These are phyloP conservation scores for Pipa parva DNA, from an alignment of 2,113 vertebrate species.

Conservation along the genomic window DNA sequence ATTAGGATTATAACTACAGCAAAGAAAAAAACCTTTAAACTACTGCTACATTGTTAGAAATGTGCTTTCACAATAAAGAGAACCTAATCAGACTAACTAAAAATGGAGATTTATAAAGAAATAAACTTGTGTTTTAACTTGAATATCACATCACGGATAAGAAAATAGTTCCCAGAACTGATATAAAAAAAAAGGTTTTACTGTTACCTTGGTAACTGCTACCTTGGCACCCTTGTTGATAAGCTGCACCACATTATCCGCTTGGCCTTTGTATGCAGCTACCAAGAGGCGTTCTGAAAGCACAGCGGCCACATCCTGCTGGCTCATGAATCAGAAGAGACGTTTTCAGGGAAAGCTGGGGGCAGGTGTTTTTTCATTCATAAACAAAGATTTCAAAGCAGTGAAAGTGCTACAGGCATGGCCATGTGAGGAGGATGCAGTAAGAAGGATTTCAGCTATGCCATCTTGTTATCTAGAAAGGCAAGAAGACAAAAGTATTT, in stretches of 20 bases:
- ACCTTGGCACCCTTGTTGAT: conserved; percentile 98
- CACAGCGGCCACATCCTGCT: conserved; percentile 90
- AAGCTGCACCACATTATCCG: conserved; percentile 96
- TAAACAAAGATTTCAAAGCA: conserved; percentile 48
- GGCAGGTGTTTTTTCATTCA: conserved; percentile 51
- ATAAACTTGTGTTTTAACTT: background rate
- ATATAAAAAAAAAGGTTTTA: conserved; percentile 51
- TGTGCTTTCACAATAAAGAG: no score
- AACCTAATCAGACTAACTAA: no score
- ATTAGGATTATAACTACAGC: no score
- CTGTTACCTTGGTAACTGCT: conserved; percentile 93
- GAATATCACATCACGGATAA: conserved; percentile 48
- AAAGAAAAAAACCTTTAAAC: no score
- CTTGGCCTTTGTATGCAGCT: conserved; percentile 95
- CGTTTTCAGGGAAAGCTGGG: conserved; percentile 52
- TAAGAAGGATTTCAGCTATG: conserved; percentile 50
- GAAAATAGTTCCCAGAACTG: conserved; percentile 53
- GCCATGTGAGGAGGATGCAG: conserved; percentile 37
- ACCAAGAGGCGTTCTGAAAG: conserved; percentile 96
- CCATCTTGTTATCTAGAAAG: conserved; percentile 69
- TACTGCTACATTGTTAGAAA: no score
- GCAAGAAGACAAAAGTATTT: no score
- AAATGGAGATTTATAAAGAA: no score
- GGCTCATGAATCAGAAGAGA: conserved; percentile 92
- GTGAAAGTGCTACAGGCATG: conserved; percentile 52